Evolutionary conservation across 2,888 invertebrate genomes (phyloP), one percentile per base, ranked within the genome.

Genomic region (Pimpla rufipes): DNA sequence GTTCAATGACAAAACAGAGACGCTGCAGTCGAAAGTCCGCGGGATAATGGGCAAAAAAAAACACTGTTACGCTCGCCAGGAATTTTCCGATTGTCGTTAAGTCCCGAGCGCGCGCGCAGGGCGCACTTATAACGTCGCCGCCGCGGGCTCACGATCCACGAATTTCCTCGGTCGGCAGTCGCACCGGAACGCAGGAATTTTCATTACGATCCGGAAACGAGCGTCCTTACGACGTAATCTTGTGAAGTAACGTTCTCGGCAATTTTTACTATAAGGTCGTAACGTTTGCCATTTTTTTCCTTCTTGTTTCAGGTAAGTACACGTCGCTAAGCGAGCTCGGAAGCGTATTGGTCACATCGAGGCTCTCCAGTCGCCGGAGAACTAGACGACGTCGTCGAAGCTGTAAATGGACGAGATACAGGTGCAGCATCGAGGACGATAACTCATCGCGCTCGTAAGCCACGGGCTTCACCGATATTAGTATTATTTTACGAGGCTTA

Each of bases 201-300:
- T 82, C 82, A 85, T 84, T 85, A 85, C 85, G 84, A 85, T 82
- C 82, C 78, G 80, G 84, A 82, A 85, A 85, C 85, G 84, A 84
- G 79, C 71, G 75, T 78, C 80, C 82, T 85, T 85, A 85, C 82
- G 85, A 85, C 84, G 84, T 85, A 85, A 85, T 85, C 83, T 81
- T 80, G 76, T 77, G 74, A 74, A 81, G 82, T 85, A 84, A 85
- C 81, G 84, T 78, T 82, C 85, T 64, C 59, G 67, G 73, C 82
- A 76, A 84, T 85, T 85, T 83, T 85, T 83, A 85, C 78, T 78
- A 78, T 74, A 83, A 78, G 75, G 70, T 81, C 82, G 71, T 79
- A 75, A 83, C 70, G 66, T 81, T 84, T 74, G 70, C 62, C 77
- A 64, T 81, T 45, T 52, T 40, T 47, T 47, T 67, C 40, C 40